Evolutionary conservation across 2,797 vertebrate species (phyloP), one percentile per base, ranked within the genome.

Genomic region (Propithecus deckenii): DNA sequence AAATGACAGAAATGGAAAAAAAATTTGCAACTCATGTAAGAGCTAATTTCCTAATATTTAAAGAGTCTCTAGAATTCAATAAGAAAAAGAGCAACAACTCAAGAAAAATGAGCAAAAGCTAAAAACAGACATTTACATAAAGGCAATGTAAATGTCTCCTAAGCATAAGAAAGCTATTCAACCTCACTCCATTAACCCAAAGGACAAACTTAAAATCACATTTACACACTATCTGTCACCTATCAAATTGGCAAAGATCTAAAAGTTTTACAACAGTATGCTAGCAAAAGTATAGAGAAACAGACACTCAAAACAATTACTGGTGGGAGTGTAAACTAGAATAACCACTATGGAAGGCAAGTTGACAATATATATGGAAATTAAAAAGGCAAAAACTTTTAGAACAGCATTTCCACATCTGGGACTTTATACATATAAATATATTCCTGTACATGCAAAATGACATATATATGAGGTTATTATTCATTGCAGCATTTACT

Each of bases 161-260:
- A 80, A 91, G 46, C 32, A 81, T 86, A 89, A 93, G 57, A 89
- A 96, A 96, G 89, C 46, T 92, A 87, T 18, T 78, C 41, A 65
- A 55, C 23, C 15, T 95, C 25, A 76, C 38, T 71, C 20, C 57
- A 88, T 46, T 91, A 97, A 96, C 85, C 30, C 50, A 94, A 89
- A 63, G 50, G 43, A 85, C 28, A 89, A 94, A 96, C 78, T 78
- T 48, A 94, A 74, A 94, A 91, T 71, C 46, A 88, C 23, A 75
- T 46, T 89, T 69, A 94, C 11, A 76, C 17, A 57, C 50, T 74
- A 96, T 48, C 46, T 91, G 65, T 65, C 80, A 95, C 79, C 75
- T 85, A 88, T 67, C 87, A 79, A 48, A 78, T 0, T 78, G 79
- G 78, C 74, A 78, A 63, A 46, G 63, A 86, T 65, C 67, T 48